Conservation (phyloP, 64 coral and sea anemone species). For the Pachyseris speciosa region DNA sequence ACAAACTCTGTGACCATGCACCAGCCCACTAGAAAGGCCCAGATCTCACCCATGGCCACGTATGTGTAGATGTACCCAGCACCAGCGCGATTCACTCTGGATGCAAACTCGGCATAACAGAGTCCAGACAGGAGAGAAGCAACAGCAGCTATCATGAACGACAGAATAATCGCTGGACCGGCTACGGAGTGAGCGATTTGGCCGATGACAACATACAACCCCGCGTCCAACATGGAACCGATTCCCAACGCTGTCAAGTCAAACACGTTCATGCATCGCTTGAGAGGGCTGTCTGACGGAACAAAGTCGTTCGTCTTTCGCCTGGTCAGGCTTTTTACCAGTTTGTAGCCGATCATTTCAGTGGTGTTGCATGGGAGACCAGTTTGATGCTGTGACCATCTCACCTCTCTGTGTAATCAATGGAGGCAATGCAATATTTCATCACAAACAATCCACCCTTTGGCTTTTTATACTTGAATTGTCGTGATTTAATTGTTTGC, state of each 20-base stretch:
- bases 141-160: slow-evolving; percentile 78
- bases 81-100: slow-evolving; percentile 68
- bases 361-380: neutral
- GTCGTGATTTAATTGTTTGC: neutral
- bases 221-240: slow-evolving; percentile 68
- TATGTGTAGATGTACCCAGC: slow-evolving; percentile 78
- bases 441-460: slow-evolving; percentile 5
- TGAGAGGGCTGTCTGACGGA: slow-evolving; percentile 35
- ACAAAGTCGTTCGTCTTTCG: neutral
- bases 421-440: neutral
- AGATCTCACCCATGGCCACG: slow-evolving; percentile 71
- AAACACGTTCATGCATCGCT: slow-evolving; percentile 73
- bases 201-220: slow-evolving; percentile 82
- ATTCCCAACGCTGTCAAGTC: slow-evolving; percentile 85
- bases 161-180: slow-evolving; percentile 70
- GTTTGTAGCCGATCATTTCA: neutral
- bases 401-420: neutral
- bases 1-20: slow-evolving; percentile 57
- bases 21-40: slow-evolving; percentile 76
- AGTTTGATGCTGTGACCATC: neutral
- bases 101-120: slow-evolving; percentile 79
- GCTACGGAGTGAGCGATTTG: slow-evolving; percentile 62
- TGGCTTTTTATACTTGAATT: neutral
- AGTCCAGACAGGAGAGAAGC: slow-evolving; percentile 62
- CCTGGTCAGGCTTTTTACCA: slow-evolving; percentile 36